These are phyloP conservation scores for Gnathonemus echidnorhynchus DNA, from an alignment of 2,113 vertebrate species.

Conservation along the genomic window DNA sequence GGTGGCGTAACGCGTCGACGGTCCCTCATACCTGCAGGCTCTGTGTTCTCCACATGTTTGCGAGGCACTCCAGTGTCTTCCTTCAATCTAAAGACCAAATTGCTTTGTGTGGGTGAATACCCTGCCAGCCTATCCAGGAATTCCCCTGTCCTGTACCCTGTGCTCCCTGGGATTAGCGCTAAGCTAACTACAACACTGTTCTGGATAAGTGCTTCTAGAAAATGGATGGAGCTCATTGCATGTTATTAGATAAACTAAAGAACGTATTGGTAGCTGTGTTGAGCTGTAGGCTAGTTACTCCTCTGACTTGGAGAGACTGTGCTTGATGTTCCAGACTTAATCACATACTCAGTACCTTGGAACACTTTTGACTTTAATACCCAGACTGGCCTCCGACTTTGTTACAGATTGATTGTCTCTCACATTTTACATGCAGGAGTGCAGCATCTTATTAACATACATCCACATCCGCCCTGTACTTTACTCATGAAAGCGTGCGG, in stretches of 20 bases:
- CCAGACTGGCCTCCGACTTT: background rate
- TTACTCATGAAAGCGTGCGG: background rate
- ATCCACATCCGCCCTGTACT: background rate
- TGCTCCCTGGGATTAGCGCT: background rate
- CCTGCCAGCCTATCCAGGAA: background rate
- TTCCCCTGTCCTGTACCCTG: background rate
- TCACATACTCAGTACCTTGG: background rate
- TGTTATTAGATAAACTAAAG: background rate
- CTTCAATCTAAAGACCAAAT: background rate
- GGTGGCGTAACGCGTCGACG: background rate
- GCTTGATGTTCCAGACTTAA: background rate
- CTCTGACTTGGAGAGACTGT: background rate
- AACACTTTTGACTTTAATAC: background rate
- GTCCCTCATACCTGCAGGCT: background rate
- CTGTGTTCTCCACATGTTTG: background rate
- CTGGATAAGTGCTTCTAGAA: background rate
- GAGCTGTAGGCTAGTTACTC: background rate
- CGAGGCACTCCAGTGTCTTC: background rate
- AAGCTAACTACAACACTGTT: background rate
- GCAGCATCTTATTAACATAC: background rate
- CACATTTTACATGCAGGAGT: background rate
- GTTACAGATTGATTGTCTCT: background rate
- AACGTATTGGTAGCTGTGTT: background rate
- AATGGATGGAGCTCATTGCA: background rate
- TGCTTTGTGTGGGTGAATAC: background rate